phyloP scores from a whole-genome alignment of 2,113 vertebrate genomes.

The Gopherus flavomarginatus region DNA sequence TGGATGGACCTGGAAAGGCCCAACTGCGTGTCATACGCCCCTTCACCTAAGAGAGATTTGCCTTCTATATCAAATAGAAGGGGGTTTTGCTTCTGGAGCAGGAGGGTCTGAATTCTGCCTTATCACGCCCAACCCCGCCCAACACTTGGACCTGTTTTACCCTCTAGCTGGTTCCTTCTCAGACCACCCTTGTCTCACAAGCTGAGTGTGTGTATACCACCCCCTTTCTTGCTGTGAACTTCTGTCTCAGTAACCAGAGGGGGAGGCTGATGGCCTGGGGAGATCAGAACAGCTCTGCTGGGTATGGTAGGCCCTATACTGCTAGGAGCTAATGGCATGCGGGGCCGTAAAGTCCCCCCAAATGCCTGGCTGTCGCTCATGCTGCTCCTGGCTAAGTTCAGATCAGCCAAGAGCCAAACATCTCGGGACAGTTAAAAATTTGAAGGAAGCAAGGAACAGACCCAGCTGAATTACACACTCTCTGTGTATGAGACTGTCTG shows the following conservation, averaged over 20 bases:
- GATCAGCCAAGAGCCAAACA: neutral
- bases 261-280: neutral
- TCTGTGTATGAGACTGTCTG: neutral
- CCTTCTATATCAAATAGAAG: neutral
- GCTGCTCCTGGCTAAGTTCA: fast-evolving
- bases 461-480: neutral
- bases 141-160: neutral
- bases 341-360: neutral
- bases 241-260: neutral
- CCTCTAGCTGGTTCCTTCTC: neutral
- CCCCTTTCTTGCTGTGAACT: neutral
- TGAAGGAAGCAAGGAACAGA: slow-evolving; percentile 17
- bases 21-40: neutral
- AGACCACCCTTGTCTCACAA: neutral
- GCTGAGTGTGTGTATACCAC: neutral
- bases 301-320: neutral
- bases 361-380: neutral
- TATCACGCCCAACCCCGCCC: no score
- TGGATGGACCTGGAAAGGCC: neutral
- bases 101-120: neutral
- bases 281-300: neutral
- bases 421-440: neutral
- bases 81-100: neutral
- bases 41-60: neutral
- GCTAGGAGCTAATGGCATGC: neutral